Conservation (phyloP, 1,140 invertebrate genomes). For the Zaprionus taronus region DNA sequence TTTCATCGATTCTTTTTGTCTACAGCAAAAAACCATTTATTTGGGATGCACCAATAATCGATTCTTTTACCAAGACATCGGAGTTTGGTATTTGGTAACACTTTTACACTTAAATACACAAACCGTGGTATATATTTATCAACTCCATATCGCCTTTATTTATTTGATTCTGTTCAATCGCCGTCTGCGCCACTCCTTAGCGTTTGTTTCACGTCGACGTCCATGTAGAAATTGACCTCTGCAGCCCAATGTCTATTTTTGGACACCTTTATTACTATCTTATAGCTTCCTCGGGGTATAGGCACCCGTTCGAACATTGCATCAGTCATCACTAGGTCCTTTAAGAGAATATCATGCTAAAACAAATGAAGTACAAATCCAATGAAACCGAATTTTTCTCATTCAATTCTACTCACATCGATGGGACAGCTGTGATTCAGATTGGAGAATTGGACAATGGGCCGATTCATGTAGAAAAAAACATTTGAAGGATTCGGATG, state of each 20-base stretch:
- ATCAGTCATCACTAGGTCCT: constrained; percentile 31
- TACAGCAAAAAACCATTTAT: too few species aligned
- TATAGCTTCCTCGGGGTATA: constrained; percentile 5
- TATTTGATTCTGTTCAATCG: too few species aligned
- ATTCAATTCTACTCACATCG: constrained; percentile 22
- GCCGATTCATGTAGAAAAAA: constrained; percentile 31
- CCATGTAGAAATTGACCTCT: constrained; percentile 14
- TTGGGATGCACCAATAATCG: too few species aligned
- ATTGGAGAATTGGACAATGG: constrained; percentile 17
- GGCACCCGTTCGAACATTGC: constrained; percentile 27
- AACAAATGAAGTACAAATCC: background rate
- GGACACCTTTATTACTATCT: constrained; percentile 4
- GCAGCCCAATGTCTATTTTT: background rate
- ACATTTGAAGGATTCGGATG: constrained; percentile 34
- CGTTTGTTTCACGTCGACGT: background rate
- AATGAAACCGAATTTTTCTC: background rate
- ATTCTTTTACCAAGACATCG: too few species aligned
- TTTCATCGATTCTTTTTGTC: too few species aligned
- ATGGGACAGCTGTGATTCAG: constrained; percentile 39
- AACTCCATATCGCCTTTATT: too few species aligned
- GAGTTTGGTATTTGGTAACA: too few species aligned
- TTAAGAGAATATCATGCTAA: constrained; percentile 29
- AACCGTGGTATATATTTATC: too few species aligned
- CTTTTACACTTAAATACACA: too few species aligned
- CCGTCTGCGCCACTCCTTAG: background rate